Base-by-base conservation (phyloP, 1,140 invertebrate species). In the Triops cancriformis region DNA sequence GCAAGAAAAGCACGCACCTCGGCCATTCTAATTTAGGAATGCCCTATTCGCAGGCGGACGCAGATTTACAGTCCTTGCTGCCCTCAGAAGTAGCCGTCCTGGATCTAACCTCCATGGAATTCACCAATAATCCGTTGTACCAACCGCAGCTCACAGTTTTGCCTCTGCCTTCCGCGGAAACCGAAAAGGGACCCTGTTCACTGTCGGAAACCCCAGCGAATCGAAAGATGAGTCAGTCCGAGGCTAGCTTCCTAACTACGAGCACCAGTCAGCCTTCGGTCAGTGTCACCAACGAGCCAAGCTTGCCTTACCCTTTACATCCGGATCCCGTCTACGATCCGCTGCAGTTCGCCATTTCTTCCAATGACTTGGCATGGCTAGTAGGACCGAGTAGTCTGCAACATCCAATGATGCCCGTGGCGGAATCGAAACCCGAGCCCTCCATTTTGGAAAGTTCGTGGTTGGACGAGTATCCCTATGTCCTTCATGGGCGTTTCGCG, bases 301-400 rank as follows among this genome's bases (percentile, higher is more conserved):
- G 51, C 74, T 43, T 73, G 75, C 77, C 18, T 75, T 77, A 64
- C 79, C 79, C 73, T 77, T 79, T 78, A 78, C 80, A 12, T 80
- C 79, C 77, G 14, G 64, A 23, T 73, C 73, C 7, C 42, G 73
- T 75, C 42, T 79, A 31, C 31, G 79, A 23, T 80, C 79, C 73
- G 73, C 76, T 18, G 79, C 80, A 26, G 79, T 79, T 51, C 76
- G 73, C 27, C 76, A 77, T 79, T 45, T 77, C 31, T 77, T 80
- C 42, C 76, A 80, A 51, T 73, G 79, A 74, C 18, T 64, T 64
- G 51, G 51, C 51, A 18, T 64, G 51, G 51, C 18, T 64, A 2
- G 51, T 64, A 5, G 51, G 51, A 64, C 51, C 51, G 10, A 64
- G 23, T 64, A 23, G 18, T 14, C 51, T 64, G 10, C 51, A 64